Percentiles rank a stretch among this genome's conserved stretches.
Conservation (phyloP, 2,113 vertebrate genomes). For the Python bivittatus region DNA sequence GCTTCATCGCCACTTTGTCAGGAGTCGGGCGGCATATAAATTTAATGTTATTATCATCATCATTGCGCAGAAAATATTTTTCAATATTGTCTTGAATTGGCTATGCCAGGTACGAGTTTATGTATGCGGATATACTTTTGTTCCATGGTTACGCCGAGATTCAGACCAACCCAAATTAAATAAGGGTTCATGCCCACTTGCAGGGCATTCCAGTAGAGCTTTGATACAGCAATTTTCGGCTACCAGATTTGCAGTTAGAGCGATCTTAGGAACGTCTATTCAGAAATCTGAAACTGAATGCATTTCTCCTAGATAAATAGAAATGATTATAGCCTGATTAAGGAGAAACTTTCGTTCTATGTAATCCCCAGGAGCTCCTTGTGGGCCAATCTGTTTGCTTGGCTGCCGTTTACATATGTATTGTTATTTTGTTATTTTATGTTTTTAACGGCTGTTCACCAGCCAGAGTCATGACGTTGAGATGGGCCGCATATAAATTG, state of each 20-base stretch:
- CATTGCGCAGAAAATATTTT: neutral
- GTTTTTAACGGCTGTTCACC: neutral
- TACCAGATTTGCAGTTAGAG: neutral
- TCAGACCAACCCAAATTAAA: neutral
- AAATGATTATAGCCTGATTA: neutral
- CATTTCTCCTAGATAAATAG: neutral
- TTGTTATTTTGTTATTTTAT: neutral
- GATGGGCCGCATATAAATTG: neutral
- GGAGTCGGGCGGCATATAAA: neutral
- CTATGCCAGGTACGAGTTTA: neutral
- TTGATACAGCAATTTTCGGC: neutral
- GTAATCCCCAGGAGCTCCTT: neutral
- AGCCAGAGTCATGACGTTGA: neutral
- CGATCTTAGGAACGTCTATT: neutral
- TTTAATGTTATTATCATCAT: neutral
- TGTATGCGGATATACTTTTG: neutral
- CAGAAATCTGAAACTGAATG: neutral
- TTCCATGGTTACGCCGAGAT: neutral
- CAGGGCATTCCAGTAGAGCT: neutral
- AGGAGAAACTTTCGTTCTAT: neutral
- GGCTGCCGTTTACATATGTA: neutral
- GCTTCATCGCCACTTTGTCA: neutral
- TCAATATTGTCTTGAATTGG: neutral
- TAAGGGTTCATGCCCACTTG: neutral
- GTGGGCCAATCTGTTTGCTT: neutral